Evolutionary conservation across 2,888 invertebrate genomes (phyloP).

Genomic region (Drosophila imparisetae): DNA sequence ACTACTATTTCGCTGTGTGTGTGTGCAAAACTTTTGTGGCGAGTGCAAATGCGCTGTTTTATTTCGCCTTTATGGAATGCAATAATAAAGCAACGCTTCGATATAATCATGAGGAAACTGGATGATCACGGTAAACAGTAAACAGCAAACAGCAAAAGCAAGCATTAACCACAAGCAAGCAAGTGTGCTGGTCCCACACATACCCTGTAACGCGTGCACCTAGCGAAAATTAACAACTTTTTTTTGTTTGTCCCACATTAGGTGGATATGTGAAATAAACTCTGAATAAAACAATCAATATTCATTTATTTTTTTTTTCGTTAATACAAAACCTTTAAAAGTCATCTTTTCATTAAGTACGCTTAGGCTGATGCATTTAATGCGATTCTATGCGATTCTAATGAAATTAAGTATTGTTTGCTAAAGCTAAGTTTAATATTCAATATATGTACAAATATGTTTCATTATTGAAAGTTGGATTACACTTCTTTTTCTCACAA

Average conservation of each 20-base stretch:
- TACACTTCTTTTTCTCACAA: not conserved
- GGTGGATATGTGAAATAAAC: not conserved
- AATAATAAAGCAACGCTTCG: slow-evolving; percentile 11
- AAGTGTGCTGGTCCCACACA: not conserved
- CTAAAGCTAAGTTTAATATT: not conserved
- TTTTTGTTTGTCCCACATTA: not conserved
- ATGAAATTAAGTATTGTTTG: not conserved
- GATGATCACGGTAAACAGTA: slow-evolving; percentile 1
- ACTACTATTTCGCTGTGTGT: slow-evolving; percentile 5
- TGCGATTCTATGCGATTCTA: not conserved
- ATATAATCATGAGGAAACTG: slow-evolving; percentile 20
- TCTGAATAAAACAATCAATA: not conserved
- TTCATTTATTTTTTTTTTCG: not conserved
- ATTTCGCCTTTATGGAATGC: slow-evolving; percentile 14
- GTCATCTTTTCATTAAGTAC: not conserved
- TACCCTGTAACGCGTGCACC: not conserved
- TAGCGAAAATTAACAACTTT: not conserved
- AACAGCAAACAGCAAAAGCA: slow-evolving; percentile 8
- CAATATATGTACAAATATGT: not conserved
- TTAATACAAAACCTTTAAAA: not conserved
- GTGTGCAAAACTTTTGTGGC: not conserved
- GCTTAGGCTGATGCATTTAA: not conserved
- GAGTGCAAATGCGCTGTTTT: slow-evolving; percentile 19
- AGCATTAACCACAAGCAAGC: not conserved
- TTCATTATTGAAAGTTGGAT: not conserved